These are phyloP conservation scores for Panagrolaimus sp. DNA, from an alignment of 1,140 invertebrate species.

Conservation along the genomic window DNA sequence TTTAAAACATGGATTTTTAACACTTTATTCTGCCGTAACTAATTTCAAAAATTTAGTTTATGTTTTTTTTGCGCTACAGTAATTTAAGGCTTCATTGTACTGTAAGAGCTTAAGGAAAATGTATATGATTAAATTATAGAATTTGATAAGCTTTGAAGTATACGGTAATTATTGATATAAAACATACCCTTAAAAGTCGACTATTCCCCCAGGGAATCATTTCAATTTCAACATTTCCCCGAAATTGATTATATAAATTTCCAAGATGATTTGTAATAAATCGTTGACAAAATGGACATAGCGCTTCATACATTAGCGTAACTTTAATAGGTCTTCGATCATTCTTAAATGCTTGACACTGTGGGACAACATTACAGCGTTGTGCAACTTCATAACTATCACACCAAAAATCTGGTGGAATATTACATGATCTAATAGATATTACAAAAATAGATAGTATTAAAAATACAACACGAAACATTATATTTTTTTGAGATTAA, in stretches of 20 bases:
- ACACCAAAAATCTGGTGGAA: conserved; percentile 54
- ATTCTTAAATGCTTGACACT: conserved; percentile 47
- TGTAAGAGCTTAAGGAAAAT: no score
- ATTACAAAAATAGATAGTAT: background rate
- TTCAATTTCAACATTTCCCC: conserved; percentile 47
- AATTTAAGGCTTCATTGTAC: no score
- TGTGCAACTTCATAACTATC: conserved; percentile 49
- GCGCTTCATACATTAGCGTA: conserved; percentile 55
- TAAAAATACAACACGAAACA: no score
- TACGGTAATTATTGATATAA: background rate
- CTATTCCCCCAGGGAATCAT: conserved; percentile 54
- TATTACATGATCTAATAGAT: conserved; percentile 31
- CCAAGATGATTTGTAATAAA: conserved; percentile 55
- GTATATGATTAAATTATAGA: no score
- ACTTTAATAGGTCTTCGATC: conserved; percentile 43
- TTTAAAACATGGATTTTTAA: no score
- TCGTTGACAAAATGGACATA: conserved; percentile 57
- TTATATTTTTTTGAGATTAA: background rate
- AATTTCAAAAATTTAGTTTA: background rate
- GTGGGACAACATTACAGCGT: conserved; percentile 47
- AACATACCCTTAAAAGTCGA: conserved; percentile 42
- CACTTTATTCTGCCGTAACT: no score
- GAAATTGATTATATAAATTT: conserved; percentile 43
- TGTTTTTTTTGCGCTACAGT: no score
- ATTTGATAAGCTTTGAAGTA: no score